phyloP scores from a whole-genome alignment of 2,113 vertebrate species.

The Dromiciops gliroides region DNA sequence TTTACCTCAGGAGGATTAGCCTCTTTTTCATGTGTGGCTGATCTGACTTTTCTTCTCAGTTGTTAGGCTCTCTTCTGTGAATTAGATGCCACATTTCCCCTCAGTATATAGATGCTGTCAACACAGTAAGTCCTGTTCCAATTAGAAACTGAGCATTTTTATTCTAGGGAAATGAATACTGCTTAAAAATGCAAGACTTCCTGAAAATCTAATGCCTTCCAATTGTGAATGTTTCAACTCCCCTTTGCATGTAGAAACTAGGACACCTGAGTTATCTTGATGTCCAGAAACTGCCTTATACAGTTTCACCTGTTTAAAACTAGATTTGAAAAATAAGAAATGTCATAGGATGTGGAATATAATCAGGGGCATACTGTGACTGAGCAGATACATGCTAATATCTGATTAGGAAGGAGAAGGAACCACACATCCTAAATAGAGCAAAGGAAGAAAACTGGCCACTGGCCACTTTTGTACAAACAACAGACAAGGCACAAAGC shows the following conservation, averaged over 20 bases:
- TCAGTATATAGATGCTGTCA: background rate
- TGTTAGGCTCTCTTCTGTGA: background rate
- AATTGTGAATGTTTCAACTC: slow-evolving; percentile 11
- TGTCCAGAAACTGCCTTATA: slow-evolving; percentile 39
- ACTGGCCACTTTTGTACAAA: background rate
- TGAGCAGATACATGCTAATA: background rate
- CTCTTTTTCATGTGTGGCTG: background rate
- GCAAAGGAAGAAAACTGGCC: background rate
- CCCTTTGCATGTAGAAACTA: slow-evolving; percentile 27
- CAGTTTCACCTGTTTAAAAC: slow-evolving; percentile 12
- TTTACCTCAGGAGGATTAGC: background rate
- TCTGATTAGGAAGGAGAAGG: background rate
- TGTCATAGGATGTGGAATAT: background rate
- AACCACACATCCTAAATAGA: background rate
- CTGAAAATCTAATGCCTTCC: slow-evolving; percentile 23
- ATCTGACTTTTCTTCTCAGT: background rate
- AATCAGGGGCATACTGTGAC: background rate
- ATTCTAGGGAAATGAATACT: background rate
- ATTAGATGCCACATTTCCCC: background rate
- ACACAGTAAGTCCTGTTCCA: slow-evolving; percentile 10
- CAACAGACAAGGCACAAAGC: background rate
- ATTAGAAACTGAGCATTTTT: slow-evolving; percentile 16
- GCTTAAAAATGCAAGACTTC: slow-evolving; percentile 54
- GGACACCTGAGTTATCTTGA: slow-evolving; percentile 17
- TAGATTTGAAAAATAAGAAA: slow-evolving; percentile 37